Base-by-base conservation (phyloP, 2,113 vertebrate species). In the Aspidoscelis tigris region DNA sequence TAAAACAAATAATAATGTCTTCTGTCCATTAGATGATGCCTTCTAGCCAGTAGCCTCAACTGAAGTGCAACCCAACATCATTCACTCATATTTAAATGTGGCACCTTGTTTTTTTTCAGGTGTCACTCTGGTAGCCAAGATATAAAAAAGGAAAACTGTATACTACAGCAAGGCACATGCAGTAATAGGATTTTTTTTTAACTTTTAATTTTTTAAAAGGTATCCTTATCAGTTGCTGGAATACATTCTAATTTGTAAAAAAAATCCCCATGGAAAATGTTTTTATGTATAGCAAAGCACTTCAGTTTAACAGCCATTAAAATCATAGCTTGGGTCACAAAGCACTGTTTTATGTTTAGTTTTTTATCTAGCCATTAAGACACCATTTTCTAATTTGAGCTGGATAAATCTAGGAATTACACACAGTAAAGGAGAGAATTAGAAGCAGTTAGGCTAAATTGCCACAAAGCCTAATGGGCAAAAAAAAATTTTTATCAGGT, bases 361-460 rank as follows among this genome's bases (percentile, higher is more conserved):
- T 83, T 78, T 24, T 21, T 33, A 64, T 18, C 74, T 86, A 33
- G 71, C 3, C 7, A 72, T 75, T 86, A 85, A 58, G 61, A 72
- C 33, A 5, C 3, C 66, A 90, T 33, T 41, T 65, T 72, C 16
- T 72, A 64, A 73, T 76, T 82, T 71, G 26, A 84, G 53, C 10
- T 78, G 86, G 84, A 55, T 33, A 80, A 44, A 72, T 64, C 22
- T 47, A 79, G 53, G 55, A 85, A 44, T 64, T 86, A 85, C 6
- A 84, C 4, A 18, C 53, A 78, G 53, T n/a, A 72, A 84, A 80
- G 26, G 78, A 64, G 55, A 26, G 14, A 77, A 72, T 24, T 11
- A 80, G 14, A 84, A 8, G 20, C 53, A 88, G 82, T 66, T 55
- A 90, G 88, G 58, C 50, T 1, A 4, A 82, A 78, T 71, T 85